Evolutionary conservation across 2,113 vertebrate species (phyloP), one percentile per base, ranked within the genome.

Genomic region (Acanthochromis polyacanthus): DNA sequence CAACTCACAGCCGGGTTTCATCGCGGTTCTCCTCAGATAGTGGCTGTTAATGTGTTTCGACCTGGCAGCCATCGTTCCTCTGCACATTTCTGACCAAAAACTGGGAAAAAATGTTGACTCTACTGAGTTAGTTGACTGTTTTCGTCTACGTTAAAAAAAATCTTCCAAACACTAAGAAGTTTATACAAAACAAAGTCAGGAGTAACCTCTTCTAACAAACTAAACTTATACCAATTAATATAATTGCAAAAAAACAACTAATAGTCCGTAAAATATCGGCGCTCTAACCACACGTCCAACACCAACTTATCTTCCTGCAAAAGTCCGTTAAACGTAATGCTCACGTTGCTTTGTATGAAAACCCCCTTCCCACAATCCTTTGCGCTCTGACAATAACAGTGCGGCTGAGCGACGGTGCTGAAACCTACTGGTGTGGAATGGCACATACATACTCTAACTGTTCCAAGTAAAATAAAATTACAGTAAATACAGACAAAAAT

Each of bases 21-120:
- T 11, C 7, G 32, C 1, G 38, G 4, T 60, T 81, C 61, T 65
- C 4, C 48, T 66, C 1, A 57, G 36, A 16, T 4, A 66, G 1
- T 30, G 22, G 0, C 20, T 0, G 22, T 84, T 71, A 0, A 43
- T 3, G 10, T 19, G 40, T n/a, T 83, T 82, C 0, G 72, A 7
- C 2, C 16, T 82, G 4, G 46, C 14, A 17, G 79, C 67, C 92
- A 92, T 92, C 0, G 14, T 69, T 15, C 84, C 66, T 0, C 65
- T 0, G 60, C 82, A 93, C 91, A 93, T 93, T 7, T 78, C 90
- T 43, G 9, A 71, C 40, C 1, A 7, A 62, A 65, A 82, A 6
- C 0, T 0, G 0, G 4, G 19, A 43, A 43, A 78, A 58, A 40
- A 28, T 2, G 38, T 15, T 36, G 25, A 4, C 1, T 46, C 14